A percentile compares a stretch with the other conserved stretches of the same genome.
phyloP scores from a whole-genome alignment of 2,888 invertebrate genomes.

The Nebria salina region DNA sequence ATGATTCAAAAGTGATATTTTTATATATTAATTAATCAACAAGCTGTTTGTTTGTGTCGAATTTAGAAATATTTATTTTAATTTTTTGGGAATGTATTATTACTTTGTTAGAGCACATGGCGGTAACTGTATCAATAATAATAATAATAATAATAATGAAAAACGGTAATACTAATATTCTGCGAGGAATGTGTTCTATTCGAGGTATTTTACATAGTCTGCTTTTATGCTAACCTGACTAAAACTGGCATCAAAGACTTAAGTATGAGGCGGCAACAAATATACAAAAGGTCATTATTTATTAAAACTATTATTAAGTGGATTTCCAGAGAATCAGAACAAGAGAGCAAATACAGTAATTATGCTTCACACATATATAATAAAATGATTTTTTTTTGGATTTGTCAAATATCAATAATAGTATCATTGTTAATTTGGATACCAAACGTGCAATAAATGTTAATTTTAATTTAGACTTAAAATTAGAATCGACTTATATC shows the following conservation, averaged over 20 bases:
- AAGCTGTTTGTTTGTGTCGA: too few species aligned
- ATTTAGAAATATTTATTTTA: not conserved
- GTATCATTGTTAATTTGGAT: not conserved
- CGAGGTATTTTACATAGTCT: constrained; percentile 37
- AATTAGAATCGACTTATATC: not conserved
- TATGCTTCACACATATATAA: too few species aligned
- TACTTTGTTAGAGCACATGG: constrained; percentile 13
- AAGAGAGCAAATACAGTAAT: constrained; percentile 1
- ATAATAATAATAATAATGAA: not conserved
- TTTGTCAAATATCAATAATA: not conserved
- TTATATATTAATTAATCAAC: too few species aligned
- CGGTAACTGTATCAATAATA: constrained; percentile 33
- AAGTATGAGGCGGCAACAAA: constrained; percentile 40
- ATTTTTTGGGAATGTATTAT: not conserved
- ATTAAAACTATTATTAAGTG: constrained; percentile 19
- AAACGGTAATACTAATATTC: constrained; percentile 19
- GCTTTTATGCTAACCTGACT: constrained; percentile 33
- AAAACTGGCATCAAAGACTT: constrained; percentile 27
- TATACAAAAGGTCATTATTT: constrained; percentile 37
- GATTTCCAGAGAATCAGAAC: constrained; percentile 17
- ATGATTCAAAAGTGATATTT: too few species aligned
- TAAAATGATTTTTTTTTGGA: not conserved
- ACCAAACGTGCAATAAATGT: not conserved
- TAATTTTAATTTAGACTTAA: not conserved
- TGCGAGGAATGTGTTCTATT: constrained; percentile 41